phyloP scores from a whole-genome alignment of 1,140 invertebrate species.

The Chironomus striatipennis region DNA sequence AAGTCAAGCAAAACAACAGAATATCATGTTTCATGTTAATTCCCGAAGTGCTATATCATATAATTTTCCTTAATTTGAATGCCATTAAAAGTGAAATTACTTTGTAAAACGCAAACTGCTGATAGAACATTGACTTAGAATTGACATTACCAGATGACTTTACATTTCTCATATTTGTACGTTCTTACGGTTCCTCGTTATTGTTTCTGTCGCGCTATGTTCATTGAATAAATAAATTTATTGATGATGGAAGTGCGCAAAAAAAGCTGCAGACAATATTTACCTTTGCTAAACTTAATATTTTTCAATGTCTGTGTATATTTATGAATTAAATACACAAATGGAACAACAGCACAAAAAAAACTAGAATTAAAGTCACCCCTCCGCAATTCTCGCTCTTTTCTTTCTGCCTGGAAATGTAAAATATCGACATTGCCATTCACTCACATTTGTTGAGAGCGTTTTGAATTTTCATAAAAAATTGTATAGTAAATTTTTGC shows the following conservation, averaged over 20 bases:
- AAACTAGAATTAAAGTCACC: conserved; percentile 13
- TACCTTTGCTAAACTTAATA: too few species aligned
- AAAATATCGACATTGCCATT: background rate
- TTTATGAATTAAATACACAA: too few species aligned
- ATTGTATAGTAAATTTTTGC: conserved; percentile 9
- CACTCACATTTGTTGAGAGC: background rate
- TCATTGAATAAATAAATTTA: too few species aligned
- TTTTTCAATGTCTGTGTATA: too few species aligned
- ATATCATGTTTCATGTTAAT: conserved; percentile 9
- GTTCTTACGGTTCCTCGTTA: too few species aligned
- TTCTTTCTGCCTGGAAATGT: background rate
- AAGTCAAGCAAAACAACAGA: background rate
- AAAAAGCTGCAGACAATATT: too few species aligned
- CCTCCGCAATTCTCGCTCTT: background rate
- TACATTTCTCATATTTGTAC: background rate
- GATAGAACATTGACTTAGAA: conserved; percentile 1
- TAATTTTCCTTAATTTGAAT: background rate
- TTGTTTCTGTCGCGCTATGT: too few species aligned
- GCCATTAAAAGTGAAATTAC: background rate
- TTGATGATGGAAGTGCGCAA: too few species aligned
- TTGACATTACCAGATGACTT: background rate
- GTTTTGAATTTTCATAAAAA: background rate
- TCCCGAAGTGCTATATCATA: background rate
- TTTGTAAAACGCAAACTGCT: background rate
- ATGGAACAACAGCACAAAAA: background rate